Percentiles rank a stretch among this genome's conserved stretches.
These are phyloP conservation scores for Sericinus montela DNA, from an alignment of 2,888 invertebrate genomes.

Conservation along the genomic window DNA sequence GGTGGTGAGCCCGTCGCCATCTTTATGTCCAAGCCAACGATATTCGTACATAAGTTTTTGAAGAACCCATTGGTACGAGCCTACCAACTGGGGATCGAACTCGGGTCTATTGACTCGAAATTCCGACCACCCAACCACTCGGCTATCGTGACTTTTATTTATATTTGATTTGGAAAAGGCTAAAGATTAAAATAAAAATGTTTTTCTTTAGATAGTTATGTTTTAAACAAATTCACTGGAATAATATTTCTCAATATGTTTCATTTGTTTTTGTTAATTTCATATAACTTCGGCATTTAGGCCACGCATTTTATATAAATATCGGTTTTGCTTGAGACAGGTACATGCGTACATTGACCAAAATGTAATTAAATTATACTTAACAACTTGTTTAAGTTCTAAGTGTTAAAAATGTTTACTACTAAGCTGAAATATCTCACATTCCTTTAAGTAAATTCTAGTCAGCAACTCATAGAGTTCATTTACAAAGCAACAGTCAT, in stretches of 20 bases:
- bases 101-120: too few relatives aligned
- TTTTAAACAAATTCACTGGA: slow-evolving; percentile 37
- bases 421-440: slow-evolving; percentile 37
- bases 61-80: too few relatives aligned
- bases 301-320: slow-evolving; percentile 48
- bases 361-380: slow-evolving; percentile 57
- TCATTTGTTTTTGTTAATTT: slow-evolving; percentile 20
- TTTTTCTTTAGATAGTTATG: slow-evolving; percentile 19
- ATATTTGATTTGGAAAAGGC: slow-evolving; percentile 3
- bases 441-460: slow-evolving; percentile 3
- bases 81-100: too few relatives aligned
- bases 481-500: slow-evolving; percentile 13
- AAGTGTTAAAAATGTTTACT: slow-evolving; percentile 32
- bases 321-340: slow-evolving; percentile 50
- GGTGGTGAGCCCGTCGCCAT: too few relatives aligned
- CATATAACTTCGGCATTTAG: slow-evolving; percentile 42
- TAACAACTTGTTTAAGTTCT: slow-evolving; percentile 31
- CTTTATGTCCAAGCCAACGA: too few relatives aligned
- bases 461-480: slow-evolving; percentile 9
- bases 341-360: slow-evolving; percentile 62
- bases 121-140: too few relatives aligned
- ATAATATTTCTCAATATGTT: slow-evolving; percentile 15
- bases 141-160: too few relatives aligned
- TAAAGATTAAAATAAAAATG: neutral
- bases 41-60: too few relatives aligned